Conservation (phyloP, 2,888 invertebrate species). For the Alentia gelatinosa region DNA sequence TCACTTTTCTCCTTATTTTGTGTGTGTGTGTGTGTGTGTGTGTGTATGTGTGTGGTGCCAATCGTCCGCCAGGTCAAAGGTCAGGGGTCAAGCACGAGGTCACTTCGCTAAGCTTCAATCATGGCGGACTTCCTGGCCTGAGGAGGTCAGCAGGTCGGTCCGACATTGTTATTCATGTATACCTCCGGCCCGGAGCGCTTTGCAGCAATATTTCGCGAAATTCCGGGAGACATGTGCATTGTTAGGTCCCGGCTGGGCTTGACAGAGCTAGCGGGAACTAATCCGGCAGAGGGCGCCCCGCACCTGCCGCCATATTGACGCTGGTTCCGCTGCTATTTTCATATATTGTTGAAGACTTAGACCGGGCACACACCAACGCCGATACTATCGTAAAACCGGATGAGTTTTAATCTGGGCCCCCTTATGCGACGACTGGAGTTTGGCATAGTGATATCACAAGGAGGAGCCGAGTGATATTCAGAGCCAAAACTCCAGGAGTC, state of each 20-base stretch:
- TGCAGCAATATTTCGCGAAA: not conserved
- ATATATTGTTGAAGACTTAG: no score
- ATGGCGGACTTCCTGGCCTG: not conserved
- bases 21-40: no score
- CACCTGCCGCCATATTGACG: not conserved
- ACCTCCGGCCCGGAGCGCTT: not conserved
- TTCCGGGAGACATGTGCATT: not conserved
- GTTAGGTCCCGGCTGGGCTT: not conserved
- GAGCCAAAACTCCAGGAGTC: no score
- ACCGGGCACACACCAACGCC: no score
- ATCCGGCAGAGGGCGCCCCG: not conserved
- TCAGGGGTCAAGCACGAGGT: not conserved
- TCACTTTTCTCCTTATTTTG: no score
- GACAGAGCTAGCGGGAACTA: not conserved
- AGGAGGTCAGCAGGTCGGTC: not conserved
- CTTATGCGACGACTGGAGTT: no score
- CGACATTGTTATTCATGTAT: slow-evolving; percentile 5
- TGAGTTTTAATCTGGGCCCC: no score
- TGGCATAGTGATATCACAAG: no score
- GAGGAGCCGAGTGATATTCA: no score
- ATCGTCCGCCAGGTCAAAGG: not conserved
- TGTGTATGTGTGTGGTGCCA: no score
- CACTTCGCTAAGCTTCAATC: not conserved
- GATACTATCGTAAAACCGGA: no score
- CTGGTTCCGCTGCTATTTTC: no score